These are phyloP conservation scores for Pycnomerus fuliginosus DNA, from an alignment of 2,888 invertebrate genomes.

Conservation along the genomic window DNA sequence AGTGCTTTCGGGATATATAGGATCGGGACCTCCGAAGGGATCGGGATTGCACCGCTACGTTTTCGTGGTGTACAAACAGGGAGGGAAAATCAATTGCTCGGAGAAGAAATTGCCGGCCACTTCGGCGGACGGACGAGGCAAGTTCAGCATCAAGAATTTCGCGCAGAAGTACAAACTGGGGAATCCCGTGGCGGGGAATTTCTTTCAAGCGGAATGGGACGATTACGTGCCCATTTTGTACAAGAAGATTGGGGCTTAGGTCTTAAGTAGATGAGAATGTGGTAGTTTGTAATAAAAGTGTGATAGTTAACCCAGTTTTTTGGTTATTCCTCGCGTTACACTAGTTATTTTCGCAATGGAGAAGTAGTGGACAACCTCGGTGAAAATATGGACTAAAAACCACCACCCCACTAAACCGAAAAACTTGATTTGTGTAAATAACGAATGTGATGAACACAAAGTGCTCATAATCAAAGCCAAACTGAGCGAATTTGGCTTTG, in stretches of 20 bases:
- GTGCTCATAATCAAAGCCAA: no score
- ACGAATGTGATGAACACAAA: no score
- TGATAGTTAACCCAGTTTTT: no score
- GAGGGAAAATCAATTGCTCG: constrained; percentile 36
- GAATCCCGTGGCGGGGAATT: constrained; percentile 82
- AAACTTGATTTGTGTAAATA: no score
- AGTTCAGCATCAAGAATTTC: constrained; percentile 69
- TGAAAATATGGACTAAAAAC: no score
- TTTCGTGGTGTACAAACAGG: constrained; percentile 57
- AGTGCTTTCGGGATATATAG: constrained; percentile 66
- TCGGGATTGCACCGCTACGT: constrained; percentile 75
- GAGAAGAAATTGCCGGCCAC: constrained; percentile 39
- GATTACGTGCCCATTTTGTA: constrained; percentile 71
- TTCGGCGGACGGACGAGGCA: constrained; percentile 57
- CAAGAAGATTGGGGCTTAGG: constrained; percentile 49
- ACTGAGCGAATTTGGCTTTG: no score
- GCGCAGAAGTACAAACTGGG: constrained; percentile 82
- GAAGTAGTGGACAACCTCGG: no score
- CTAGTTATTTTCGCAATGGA: no score
- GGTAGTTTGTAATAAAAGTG: no score
- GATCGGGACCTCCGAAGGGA: constrained; percentile 69
- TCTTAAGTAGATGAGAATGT: no score
- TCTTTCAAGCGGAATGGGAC: constrained; percentile 84
- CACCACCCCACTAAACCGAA: no score
- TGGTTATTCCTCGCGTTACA: no score